Conservation (phyloP, 2,113 vertebrate genomes). For the Marcusenius ussheri region DNA sequence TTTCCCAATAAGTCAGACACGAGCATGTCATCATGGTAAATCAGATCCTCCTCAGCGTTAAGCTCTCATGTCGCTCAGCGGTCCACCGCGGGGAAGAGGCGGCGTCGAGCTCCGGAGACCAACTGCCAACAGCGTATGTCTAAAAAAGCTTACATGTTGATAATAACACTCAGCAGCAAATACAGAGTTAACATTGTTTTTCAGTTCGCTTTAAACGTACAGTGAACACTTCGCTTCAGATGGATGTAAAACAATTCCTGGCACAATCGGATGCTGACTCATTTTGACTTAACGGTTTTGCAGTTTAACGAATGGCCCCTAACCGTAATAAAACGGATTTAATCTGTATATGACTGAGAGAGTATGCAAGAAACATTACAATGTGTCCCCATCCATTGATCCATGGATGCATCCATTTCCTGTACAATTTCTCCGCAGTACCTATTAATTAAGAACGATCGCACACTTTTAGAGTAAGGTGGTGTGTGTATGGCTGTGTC, state of each 20-base stretch:
- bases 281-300: not conserved
- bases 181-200: not conserved
- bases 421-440: not conserved
- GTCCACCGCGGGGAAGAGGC: not conserved
- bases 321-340: not conserved
- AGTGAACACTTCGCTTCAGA: slow-evolving; percentile 1
- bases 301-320: not conserved
- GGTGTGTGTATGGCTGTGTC: not conserved
- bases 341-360: not conserved
- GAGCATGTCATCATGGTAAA: not conserved
- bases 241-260: slow-evolving; percentile 17
- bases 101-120: not conserved
- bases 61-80: not conserved
- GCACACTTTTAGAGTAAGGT: not conserved
- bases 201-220: not conserved
- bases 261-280: slow-evolving; percentile 19
- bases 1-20: not conserved
- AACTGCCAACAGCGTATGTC: not conserved
- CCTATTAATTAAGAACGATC: not conserved
- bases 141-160: not conserved
- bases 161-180: not conserved
- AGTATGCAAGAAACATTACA: not conserved
- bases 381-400: not conserved
- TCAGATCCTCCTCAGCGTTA: not conserved
- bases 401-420: not conserved